Conservation (phyloP, 1,140 invertebrate genomes). For the Aleiodes sp. region DNA sequence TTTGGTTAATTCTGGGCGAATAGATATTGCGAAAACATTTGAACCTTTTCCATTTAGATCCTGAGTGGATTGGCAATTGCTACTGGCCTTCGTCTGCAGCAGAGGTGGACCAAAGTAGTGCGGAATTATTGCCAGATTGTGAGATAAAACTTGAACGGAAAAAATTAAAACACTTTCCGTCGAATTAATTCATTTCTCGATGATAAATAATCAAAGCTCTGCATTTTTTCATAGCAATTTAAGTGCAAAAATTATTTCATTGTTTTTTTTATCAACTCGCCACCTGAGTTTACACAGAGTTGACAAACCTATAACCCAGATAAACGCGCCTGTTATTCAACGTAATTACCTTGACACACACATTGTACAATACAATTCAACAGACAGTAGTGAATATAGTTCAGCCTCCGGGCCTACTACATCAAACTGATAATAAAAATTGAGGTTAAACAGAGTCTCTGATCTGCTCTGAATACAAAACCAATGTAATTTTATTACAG, state of each 20-base stretch:
- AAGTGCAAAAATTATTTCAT: not conserved
- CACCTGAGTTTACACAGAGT: conserved; percentile 8
- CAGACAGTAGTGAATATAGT: conserved; percentile 1
- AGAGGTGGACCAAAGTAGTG: not conserved
- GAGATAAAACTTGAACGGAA: not conserved
- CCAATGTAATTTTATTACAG: too few species aligned
- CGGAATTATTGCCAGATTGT: conserved; percentile 3
- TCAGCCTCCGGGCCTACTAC: conserved; percentile 7
- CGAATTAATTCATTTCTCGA: too few species aligned
- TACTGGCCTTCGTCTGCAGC: not conserved
- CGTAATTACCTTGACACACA: conserved; percentile 29
- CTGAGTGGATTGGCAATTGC: not conserved
- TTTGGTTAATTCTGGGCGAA: not conserved
- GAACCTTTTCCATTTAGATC: not conserved
- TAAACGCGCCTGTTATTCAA: conserved; percentile 12
- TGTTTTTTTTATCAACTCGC: conserved; percentile 11
- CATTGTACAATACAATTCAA: not conserved
- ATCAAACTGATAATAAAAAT: conserved; percentile 31
- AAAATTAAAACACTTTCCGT: too few species aligned
- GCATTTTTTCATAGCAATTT: too few species aligned
- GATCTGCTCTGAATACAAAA: conserved; percentile 19
- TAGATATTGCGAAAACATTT: not conserved
- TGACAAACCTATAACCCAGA: conserved; percentile 15
- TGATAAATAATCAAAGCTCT: not conserved
- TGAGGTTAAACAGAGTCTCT: conserved; percentile 21